Evolutionary conservation across 2,113 vertebrate species (phyloP).

Genomic region (Cyanoramphus novaezelandiae): DNA sequence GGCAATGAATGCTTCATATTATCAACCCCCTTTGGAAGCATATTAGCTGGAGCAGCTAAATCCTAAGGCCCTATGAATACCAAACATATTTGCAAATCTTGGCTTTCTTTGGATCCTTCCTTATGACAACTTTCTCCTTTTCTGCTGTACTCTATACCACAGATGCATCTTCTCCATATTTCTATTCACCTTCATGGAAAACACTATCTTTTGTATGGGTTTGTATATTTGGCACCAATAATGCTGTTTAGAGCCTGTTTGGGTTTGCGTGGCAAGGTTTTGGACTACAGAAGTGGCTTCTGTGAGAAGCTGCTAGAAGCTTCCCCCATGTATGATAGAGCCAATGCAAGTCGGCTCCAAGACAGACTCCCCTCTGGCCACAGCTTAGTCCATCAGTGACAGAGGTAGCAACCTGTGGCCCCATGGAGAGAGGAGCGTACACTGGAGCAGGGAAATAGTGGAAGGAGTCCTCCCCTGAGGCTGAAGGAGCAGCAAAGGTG

Average conservation of each 20-base stretch:
- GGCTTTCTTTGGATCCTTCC: slow-evolving; percentile 19
- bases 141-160: background rate
- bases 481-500: background rate
- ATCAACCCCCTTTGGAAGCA: slow-evolving; percentile 2
- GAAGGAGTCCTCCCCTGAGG: background rate
- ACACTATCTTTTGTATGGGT: background rate
- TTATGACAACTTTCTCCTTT: slow-evolving; percentile 37
- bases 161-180: background rate
- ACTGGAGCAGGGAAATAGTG: background rate
- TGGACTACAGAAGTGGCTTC: background rate
- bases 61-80: slow-evolving; percentile 43
- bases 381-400: background rate
- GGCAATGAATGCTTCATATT: background rate
- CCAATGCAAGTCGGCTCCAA: background rate
- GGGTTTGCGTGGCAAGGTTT: background rate
- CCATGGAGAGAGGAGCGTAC: background rate
- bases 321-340: background rate
- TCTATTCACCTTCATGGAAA: background rate
- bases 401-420: background rate
- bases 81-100: slow-evolving; percentile 14
- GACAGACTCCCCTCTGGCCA: background rate
- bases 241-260: background rate
- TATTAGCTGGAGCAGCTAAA: slow-evolving; percentile 27
- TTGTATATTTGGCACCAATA: slow-evolving; percentile 5
- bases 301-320: background rate